Conservation (phyloP, 1,140 invertebrate species). For the Polypedilum pembai region DNA sequence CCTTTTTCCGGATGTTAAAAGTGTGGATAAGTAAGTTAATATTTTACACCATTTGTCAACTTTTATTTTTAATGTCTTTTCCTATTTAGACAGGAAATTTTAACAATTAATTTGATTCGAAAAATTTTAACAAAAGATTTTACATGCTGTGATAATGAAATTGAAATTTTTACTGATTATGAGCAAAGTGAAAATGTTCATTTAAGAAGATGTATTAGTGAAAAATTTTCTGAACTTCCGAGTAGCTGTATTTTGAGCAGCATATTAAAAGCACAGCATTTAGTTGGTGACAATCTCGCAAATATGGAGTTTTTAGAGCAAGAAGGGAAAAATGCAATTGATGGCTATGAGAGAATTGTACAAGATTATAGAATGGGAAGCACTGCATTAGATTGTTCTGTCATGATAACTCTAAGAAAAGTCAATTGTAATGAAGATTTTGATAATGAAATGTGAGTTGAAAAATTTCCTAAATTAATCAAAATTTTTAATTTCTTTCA, state of each 20-base stretch:
- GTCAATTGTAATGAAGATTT: neutral
- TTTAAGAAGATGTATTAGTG: constrained; percentile 33
- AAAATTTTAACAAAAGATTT: constrained; percentile 33
- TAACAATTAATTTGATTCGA: constrained; percentile 39
- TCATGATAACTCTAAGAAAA: constrained; percentile 44
- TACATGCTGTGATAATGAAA: neutral
- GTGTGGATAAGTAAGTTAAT: constrained; percentile 37
- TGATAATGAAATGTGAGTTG: neutral
- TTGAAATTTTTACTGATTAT: neutral
- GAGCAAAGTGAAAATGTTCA: constrained; percentile 33
- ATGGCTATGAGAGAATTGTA: constrained; percentile 6
- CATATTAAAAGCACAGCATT: constrained; percentile 30
- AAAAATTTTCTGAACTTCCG: constrained; percentile 21
- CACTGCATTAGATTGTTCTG: constrained; percentile 45
- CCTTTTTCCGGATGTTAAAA: constrained; percentile 38
- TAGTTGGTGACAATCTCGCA: constrained; percentile 15
- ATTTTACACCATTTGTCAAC: constrained; percentile 31
- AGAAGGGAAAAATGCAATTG: neutral
- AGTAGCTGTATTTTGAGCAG: constrained; percentile 32
- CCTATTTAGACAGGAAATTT: neutral
- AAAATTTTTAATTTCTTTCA: neutral
- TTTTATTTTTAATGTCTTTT: constrained; percentile 27
- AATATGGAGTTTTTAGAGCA: neutral
- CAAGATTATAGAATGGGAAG: constrained; percentile 41
- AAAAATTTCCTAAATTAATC: neutral